Evolutionary conservation across 2,888 invertebrate species (phyloP).

Genomic region (Sisyra nigra): DNA sequence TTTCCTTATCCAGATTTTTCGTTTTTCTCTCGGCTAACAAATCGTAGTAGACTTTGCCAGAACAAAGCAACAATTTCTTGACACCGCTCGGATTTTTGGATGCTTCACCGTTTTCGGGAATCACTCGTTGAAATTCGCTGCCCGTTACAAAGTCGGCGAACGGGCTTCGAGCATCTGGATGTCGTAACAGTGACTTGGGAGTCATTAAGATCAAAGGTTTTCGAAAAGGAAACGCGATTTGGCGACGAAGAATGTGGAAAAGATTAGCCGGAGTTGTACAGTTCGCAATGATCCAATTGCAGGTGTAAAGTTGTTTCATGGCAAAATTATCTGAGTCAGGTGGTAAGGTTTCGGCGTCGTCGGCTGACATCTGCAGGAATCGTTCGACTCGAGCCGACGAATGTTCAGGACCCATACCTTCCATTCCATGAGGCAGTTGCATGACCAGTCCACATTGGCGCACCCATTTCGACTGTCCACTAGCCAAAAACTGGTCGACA

Average conservation of each 20-base stretch:
- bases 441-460: conserved; percentile 92
- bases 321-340: conserved; percentile 80
- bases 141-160: conserved; percentile 86
- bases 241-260: conserved; percentile 91
- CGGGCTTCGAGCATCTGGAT: conserved; percentile 86
- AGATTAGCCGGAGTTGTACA: conserved; percentile 92
- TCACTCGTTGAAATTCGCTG: conserved; percentile 62
- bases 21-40: conserved; percentile 62
- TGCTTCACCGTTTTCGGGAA: conserved; percentile 62
- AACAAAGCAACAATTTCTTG: conserved; percentile 78
- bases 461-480: conserved; percentile 97
- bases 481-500: conserved; percentile 82
- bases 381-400: conserved; percentile 80
- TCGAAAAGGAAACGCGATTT: conserved; percentile 92
- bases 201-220: conserved; percentile 96
- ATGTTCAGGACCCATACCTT: conserved; percentile 98
- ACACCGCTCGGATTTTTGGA: conserved; percentile 48
- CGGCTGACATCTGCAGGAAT: conserved; percentile 91
- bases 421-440: conserved; percentile 94
- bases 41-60: conserved; percentile 88
- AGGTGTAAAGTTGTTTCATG: conserved; percentile 91
- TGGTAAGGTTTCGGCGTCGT: conserved; percentile 93
- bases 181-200: conserved; percentile 91
- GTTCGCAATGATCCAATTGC: conserved; percentile 95
- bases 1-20: conserved; percentile 49